Conservation (phyloP, 1,140 invertebrate genomes). For the Eufriesea mexicana region DNA sequence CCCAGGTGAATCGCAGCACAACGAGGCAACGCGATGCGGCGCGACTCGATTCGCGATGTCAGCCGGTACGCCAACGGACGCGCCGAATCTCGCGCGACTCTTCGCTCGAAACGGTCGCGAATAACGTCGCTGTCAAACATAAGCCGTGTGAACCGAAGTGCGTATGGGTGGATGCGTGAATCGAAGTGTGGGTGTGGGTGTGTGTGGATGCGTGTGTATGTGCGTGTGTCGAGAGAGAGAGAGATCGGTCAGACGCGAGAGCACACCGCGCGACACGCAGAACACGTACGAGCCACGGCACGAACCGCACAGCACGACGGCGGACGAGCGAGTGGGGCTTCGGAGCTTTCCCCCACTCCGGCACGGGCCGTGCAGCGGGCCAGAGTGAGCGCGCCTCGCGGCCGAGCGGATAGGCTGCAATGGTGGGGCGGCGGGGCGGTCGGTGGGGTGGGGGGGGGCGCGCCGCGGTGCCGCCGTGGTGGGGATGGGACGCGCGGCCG, state of each 20-base stretch:
- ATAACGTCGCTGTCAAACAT: neutral
- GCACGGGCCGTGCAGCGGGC: neutral
- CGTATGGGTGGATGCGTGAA: neutral
- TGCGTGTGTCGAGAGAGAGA: neutral
- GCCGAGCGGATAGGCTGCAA: conserved; percentile 22
- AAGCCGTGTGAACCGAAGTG: neutral
- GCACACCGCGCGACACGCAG: conserved; percentile 55
- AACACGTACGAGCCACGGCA: conserved; percentile 44
- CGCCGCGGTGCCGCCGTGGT: conserved; percentile 13
- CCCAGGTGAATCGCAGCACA: neutral
- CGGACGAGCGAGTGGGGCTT: conserved; percentile 80
- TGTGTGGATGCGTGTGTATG: neutral
- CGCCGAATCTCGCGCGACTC: neutral
- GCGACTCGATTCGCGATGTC: neutral
- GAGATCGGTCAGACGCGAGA: conserved; percentile 4
- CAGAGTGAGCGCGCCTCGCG: conserved; percentile 57
- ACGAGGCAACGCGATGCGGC: neutral
- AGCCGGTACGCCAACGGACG: neutral
- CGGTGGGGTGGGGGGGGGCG: conserved; percentile 36
- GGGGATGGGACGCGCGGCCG: conserved; percentile 10
- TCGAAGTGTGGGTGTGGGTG: no score
- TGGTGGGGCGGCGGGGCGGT: conserved; percentile 32
- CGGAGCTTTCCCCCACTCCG: conserved; percentile 68
- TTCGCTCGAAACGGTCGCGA: neutral
- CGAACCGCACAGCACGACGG: conserved; percentile 78